phyloP scores from a whole-genome alignment of 1,140 invertebrate genomes.

The Delia radicum region DNA sequence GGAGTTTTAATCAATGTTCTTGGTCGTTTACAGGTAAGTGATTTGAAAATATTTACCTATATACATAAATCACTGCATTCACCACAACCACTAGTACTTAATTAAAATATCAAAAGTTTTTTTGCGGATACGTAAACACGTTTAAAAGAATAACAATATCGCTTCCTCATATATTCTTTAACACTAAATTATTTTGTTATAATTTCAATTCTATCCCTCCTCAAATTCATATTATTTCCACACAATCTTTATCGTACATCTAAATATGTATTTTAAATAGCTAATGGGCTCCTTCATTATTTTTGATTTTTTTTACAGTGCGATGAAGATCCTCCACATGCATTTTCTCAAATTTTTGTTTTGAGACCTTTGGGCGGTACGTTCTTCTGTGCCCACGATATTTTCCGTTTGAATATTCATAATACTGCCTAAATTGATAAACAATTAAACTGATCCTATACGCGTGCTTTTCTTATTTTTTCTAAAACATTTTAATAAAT shows the following conservation, averaged over 20 bases:
- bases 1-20: constrained; percentile 91
- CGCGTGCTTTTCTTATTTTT: constrained; percentile 1
- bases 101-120: no score
- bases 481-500: constrained; percentile 2
- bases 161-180: no score
- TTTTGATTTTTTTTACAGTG: constrained; percentile 71
- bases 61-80: no score
- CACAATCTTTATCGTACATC: neutral
- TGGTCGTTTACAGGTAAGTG: constrained; percentile 84
- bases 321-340: constrained; percentile 90
- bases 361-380: constrained; percentile 79
- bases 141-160: no score
- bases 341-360: constrained; percentile 87
- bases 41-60: no score
- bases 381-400: constrained; percentile 90
- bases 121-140: no score
- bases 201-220: no score
- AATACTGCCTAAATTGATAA: constrained; percentile 64
- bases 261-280: no score
- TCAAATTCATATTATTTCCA: neutral
- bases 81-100: no score
- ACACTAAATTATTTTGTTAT: no score
- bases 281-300: no score
- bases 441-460: neutral
- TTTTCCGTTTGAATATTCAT: constrained; percentile 89